Percentiles rank a stretch among this genome's conserved stretches.
These are phyloP conservation scores for Ferrisia virgata DNA, from an alignment of 2,888 invertebrate species.

Conservation along the genomic window DNA sequence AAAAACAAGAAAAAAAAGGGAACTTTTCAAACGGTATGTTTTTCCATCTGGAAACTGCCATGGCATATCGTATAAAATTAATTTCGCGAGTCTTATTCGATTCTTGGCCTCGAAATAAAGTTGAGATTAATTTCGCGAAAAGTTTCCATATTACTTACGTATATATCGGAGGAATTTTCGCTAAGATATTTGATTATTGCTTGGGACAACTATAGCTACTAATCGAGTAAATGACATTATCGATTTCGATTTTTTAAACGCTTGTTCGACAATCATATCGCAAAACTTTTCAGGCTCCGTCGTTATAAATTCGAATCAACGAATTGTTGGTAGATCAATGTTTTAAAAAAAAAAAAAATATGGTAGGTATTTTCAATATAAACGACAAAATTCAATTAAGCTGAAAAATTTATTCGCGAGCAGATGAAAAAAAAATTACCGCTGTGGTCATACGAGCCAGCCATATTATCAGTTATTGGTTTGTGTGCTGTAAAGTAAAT, in stretches of 20 bases:
- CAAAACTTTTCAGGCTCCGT: background rate
- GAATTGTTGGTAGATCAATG: background rate
- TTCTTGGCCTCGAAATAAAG: background rate
- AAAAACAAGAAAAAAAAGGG: background rate
- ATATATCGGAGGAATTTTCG: background rate
- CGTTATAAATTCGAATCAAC: background rate
- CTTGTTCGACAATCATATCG: background rate
- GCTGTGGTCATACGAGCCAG: background rate
- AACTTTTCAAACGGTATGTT: too few relatives aligned
- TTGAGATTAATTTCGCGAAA: background rate
- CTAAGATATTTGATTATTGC: background rate
- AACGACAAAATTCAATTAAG: background rate
- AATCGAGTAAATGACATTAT: background rate
- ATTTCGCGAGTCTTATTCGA: background rate
- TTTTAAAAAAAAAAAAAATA: background rate
- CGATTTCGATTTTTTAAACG: too few relatives aligned
- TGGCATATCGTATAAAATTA: background rate
- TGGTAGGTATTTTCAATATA: background rate
- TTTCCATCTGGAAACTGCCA: background rate
- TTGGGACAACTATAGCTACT: background rate
- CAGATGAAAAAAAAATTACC: background rate
- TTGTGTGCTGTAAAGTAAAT: background rate
- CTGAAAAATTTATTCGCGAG: background rate
- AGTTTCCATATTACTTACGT: background rate
- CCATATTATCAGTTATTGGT: background rate